Percentiles rank a stretch among this genome's conserved stretches.
These are phyloP conservation scores for Poeciliopsis retropinna DNA, from an alignment of 2,113 vertebrate genomes.

Conservation along the genomic window DNA sequence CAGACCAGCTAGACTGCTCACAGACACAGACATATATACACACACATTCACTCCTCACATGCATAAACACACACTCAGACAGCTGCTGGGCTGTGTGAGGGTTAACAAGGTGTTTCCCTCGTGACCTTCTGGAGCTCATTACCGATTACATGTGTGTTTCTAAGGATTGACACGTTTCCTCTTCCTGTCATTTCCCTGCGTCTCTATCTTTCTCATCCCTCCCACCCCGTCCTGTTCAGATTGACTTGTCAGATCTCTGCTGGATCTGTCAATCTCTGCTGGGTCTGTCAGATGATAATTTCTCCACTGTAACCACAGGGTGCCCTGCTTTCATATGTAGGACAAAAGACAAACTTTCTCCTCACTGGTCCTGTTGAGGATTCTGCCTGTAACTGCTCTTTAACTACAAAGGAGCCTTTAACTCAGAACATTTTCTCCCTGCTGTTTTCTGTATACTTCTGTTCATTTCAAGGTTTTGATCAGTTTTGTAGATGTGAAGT, in stretches of 20 bases:
- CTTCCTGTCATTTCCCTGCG: constrained; percentile 25
- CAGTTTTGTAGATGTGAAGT: not conserved
- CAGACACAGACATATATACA: not conserved
- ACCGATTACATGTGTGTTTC: constrained; percentile 45
- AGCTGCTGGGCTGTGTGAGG: constrained; percentile 46
- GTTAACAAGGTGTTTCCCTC: constrained; percentile 41
- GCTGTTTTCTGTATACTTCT: not conserved
- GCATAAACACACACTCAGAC: constrained; percentile 23
- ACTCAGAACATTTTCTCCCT: not conserved
- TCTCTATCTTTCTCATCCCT: constrained; percentile 26
- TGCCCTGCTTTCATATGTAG: constrained; percentile 59
- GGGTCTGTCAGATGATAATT: constrained; percentile 56
- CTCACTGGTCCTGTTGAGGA: constrained; percentile 24
- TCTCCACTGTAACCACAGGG: constrained; percentile 48
- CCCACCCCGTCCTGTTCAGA: constrained; percentile 48
- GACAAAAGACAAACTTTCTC: constrained; percentile 55
- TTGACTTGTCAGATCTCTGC: constrained; percentile 58
- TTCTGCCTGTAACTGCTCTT: constrained; percentile 40
- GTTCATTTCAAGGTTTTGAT: constrained; percentile 12
- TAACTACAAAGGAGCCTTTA: not conserved
- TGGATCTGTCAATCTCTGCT: constrained; percentile 52
- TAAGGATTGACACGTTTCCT: constrained; percentile 29
- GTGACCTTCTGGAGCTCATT: constrained; percentile 65
- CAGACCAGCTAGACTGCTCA: constrained; percentile 19
- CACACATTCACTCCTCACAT: constrained; percentile 3